These are phyloP conservation scores for Chrysopa pallens DNA, from an alignment of 1,140 invertebrate species.

Conservation along the genomic window DNA sequence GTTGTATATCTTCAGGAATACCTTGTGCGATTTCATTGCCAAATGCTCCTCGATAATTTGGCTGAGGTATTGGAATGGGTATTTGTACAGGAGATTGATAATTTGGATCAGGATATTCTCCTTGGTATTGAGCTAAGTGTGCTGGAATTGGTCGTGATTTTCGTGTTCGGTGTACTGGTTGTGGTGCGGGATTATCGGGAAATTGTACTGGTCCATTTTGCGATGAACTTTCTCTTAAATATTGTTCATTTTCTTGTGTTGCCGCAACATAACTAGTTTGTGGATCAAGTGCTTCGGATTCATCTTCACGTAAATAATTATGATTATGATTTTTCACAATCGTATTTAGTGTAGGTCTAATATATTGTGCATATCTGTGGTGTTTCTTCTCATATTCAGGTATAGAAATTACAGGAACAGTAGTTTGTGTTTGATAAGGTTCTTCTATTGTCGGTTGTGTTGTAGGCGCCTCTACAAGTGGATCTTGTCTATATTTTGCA, in stretches of 20 bases:
- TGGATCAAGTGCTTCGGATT: too few relatives aligned
- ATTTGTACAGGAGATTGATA: slow-evolving; percentile 18
- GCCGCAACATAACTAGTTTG: too few relatives aligned
- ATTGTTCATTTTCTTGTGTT: slow-evolving; percentile 21
- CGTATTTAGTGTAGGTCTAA: too few relatives aligned
- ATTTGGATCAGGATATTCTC: slow-evolving; percentile 12
- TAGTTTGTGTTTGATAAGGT: slow-evolving; percentile 8
- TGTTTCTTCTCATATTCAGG: slow-evolving; percentile 8
- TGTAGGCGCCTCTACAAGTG: slow-evolving; percentile 11
- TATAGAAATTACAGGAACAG: slow-evolving; percentile 17
- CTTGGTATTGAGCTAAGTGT: neutral
- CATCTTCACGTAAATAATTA: too few relatives aligned
- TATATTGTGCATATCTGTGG: too few relatives aligned
- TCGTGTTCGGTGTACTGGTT: slow-evolving; percentile 18
- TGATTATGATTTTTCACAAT: too few relatives aligned
- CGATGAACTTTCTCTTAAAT: slow-evolving; percentile 18
- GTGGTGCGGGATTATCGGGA: slow-evolving; percentile 11
- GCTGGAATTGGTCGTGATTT: slow-evolving; percentile 8
- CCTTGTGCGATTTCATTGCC: slow-evolving; percentile 9
- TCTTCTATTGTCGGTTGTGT: slow-evolving; percentile 8
- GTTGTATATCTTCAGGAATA: slow-evolving; percentile 17
- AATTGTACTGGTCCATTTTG: slow-evolving; percentile 13
- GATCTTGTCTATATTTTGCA: slow-evolving; percentile 2
- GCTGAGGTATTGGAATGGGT: slow-evolving; percentile 7
- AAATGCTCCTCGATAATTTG: neutral